phyloP scores from a whole-genome alignment of 2,113 vertebrate species.

The Amblyornis subalaris region DNA sequence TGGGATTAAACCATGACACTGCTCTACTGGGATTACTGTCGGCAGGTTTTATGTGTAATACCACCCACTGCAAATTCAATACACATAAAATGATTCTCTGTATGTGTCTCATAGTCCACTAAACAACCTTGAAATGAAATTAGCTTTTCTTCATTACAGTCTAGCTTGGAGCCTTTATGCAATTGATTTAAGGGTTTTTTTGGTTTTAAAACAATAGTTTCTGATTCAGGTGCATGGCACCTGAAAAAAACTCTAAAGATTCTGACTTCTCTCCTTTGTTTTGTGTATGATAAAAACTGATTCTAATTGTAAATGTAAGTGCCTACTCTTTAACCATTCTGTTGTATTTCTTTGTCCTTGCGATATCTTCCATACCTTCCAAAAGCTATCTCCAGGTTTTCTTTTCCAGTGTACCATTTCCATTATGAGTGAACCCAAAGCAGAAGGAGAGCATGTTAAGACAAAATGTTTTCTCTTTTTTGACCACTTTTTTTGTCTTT shows the following conservation, averaged over 20 bases:
- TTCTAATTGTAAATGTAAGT: not conserved
- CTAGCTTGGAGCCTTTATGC: not conserved
- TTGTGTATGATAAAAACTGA: not conserved
- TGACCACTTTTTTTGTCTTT: not conserved
- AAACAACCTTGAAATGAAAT: not conserved
- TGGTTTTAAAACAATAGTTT: not conserved
- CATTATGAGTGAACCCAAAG: not conserved
- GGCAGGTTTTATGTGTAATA: not conserved
- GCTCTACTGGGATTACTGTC: not conserved
- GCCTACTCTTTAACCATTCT: not conserved
- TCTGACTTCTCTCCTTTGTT: not conserved
- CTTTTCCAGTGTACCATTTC: not conserved
- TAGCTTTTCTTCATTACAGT: not conserved
- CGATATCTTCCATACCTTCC: not conserved
- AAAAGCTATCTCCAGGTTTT: not conserved
- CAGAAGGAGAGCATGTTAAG: not conserved
- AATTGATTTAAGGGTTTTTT: not conserved
- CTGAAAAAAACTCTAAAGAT: not conserved
- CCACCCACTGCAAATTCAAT: not conserved
- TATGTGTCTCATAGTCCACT: not conserved
- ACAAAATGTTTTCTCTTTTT: not conserved
- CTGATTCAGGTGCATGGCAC: not conserved
- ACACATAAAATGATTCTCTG: not conserved
- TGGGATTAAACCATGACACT: not conserved
- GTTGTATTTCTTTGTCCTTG: not conserved